These are phyloP conservation scores for Falcunculus frontatus DNA, from an alignment of 2,113 vertebrate genomes.

Conservation along the genomic window DNA sequence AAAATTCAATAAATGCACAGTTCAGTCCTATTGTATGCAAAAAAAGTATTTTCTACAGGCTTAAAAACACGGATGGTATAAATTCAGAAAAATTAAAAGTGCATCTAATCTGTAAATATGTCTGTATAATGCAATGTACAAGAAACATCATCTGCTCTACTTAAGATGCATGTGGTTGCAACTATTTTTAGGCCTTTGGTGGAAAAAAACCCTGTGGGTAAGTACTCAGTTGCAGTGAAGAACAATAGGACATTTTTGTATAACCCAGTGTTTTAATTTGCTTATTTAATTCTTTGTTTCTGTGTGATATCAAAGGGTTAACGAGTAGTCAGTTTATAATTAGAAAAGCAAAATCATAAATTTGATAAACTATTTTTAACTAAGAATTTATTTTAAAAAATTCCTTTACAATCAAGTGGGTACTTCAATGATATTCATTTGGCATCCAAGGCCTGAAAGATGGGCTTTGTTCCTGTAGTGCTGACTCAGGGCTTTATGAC, in stretches of 20 bases:
- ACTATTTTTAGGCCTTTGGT: neutral
- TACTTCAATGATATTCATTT: neutral
- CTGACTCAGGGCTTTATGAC: neutral
- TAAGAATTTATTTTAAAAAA: neutral
- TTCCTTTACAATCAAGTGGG: neutral
- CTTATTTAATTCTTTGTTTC: neutral
- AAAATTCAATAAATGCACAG: neutral
- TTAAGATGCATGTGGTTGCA: neutral
- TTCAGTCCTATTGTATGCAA: neutral
- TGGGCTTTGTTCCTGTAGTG: neutral
- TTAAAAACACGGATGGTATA: neutral
- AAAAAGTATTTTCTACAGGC: neutral
- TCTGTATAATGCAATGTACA: neutral
- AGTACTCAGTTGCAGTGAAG: neutral
- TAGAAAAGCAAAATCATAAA: neutral
- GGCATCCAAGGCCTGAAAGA: neutral
- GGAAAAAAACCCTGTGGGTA: neutral
- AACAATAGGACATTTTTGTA: neutral
- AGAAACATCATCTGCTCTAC: neutral
- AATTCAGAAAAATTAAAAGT: neutral
- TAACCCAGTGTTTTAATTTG: neutral
- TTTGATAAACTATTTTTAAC: neutral
- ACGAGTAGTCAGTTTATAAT: neutral
- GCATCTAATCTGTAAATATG: neutral
- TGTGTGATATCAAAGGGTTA: neutral